Base-by-base conservation (phyloP, 2,888 invertebrate species). In the Lomographa bimaculata region DNA sequence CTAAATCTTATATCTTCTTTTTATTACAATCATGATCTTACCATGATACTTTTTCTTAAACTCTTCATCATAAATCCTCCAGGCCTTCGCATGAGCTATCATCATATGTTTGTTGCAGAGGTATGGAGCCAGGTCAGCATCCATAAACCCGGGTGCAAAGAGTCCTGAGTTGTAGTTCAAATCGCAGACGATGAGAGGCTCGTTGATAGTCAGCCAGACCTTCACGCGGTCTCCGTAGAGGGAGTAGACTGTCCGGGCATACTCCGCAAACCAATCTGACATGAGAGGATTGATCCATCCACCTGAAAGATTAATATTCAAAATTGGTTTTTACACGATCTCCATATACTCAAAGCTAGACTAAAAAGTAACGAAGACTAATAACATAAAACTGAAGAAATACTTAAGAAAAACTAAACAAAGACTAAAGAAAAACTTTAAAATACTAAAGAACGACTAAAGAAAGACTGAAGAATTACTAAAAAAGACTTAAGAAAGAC, bases 41-140 rank as follows among this genome's bases (percentile, higher is more conserved):
- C 55, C 55, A 23, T 45, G 21, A n/a, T 50, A 52, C 1, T 52
- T 57, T 1, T 64, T 36, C 46, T 83, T 80, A 58, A 90, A 93
- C 32, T 89, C 75, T 2, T 79, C 59, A 16, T 91, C 81, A 53
- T 91, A 92, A 57, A 91, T 75, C 50, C 90, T 89, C 46, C 90
- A 91, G 3, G 85, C 90, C 52, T 79, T 85, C 0, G 91, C 91
- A 62, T 94, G 94, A 0, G 94, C 91, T 54, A 91, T 86, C 1
- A 94, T 64, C 21, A 92, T 60, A 58, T 93, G 91, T 60, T 93
- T 93, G 0, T 84, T 50, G 12, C 64, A 64, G n/a, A 60, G n/a
- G 2, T 42, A 51, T 0, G 7, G 3, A 0, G 36, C 50, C 1
- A n/a, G n/a, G n/a, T 56, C 39, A 1, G 32, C 21, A 14, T 51